Conservation (phyloP, 2,797 vertebrate species). For the Aphelocoma californica region DNA sequence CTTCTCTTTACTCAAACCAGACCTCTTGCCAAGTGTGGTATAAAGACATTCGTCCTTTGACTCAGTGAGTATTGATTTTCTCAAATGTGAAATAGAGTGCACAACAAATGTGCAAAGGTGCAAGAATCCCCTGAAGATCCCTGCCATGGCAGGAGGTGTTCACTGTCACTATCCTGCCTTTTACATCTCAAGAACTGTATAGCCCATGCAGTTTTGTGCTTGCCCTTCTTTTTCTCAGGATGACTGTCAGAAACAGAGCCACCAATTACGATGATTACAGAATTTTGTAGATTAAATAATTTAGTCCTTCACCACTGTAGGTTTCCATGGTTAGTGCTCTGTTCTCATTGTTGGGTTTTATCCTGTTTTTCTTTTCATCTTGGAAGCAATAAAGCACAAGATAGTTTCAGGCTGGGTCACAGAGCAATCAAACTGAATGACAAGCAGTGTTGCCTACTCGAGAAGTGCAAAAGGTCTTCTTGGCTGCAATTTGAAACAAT, state of each 20-base stretch:
- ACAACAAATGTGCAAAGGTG: neutral
- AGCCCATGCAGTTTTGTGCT: neutral
- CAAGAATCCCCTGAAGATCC: neutral
- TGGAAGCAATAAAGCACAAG: neutral
- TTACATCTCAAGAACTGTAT: neutral
- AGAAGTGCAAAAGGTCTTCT: constrained; percentile 48
- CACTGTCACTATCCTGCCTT: neutral
- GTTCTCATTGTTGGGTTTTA: neutral
- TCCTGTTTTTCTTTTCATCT: neutral
- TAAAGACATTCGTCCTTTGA: neutral
- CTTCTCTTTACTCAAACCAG: neutral
- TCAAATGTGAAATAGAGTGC: neutral
- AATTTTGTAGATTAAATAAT: neutral
- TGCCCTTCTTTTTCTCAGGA: neutral
- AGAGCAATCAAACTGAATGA: constrained; percentile 32
- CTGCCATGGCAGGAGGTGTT: neutral
- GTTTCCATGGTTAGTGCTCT: neutral
- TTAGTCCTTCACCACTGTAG: neutral
- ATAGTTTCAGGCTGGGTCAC: constrained; percentile 24
- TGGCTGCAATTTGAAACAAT: constrained; percentile 43
- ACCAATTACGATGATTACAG: neutral
- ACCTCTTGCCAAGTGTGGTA: neutral
- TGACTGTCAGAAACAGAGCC: neutral
- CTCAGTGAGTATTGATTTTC: neutral
- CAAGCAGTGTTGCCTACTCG: neutral